phyloP scores from a whole-genome alignment of 2,113 vertebrate species.

The Mus spicilegus region DNA sequence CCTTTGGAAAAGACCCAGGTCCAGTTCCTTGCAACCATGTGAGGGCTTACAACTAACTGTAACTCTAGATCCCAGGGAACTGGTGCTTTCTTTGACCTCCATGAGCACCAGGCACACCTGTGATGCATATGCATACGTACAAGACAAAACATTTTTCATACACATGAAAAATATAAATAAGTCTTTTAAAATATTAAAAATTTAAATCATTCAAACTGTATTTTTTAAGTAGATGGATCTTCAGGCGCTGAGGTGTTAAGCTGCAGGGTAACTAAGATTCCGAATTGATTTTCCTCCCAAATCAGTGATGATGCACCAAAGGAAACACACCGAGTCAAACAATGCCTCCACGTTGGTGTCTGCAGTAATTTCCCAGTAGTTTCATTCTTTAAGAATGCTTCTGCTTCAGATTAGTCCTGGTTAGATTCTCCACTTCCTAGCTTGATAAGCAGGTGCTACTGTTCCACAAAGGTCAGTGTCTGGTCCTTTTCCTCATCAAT shows the following conservation, averaged over 20 bases:
- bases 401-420: neutral
- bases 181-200: neutral
- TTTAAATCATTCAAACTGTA: neutral
- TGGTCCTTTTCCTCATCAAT: neutral
- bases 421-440: neutral
- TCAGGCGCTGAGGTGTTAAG: neutral
- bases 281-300: neutral
- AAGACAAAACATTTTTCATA: neutral
- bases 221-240: conserved; percentile 16
- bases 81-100: neutral
- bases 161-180: neutral
- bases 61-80: neutral
- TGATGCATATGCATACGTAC: no score
- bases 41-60: neutral
- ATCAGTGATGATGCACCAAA: neutral
- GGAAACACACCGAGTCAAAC: neutral
- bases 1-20: neutral
- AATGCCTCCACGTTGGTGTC: neutral
- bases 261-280: neutral
- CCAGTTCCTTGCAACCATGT: neutral
- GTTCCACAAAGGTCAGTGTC: neutral
- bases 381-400: neutral
- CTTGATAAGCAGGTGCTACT: neutral
- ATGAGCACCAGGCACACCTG: neutral
- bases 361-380: neutral